Base-by-base conservation (phyloP, 2,888 invertebrate genomes). In the Celastrina argiolus region DNA sequence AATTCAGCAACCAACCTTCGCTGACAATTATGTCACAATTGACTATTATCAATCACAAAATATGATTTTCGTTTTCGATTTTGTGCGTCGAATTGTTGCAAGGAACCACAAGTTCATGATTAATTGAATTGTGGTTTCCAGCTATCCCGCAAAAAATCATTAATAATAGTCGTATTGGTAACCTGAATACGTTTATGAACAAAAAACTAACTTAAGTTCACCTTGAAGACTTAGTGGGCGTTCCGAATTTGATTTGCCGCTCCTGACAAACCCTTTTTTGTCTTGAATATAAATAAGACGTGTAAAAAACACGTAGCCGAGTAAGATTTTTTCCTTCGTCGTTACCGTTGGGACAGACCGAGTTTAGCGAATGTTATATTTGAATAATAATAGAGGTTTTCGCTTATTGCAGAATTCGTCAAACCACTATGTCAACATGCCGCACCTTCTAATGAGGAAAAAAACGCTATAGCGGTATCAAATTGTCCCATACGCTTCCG, bases 261-360 rank as follows among this genome's bases (percentile, higher is more conserved):
- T 82, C 85, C 88, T 85, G 86, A 87, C 87, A 83, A 85, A 88
- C 87, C 88, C 88, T 87, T 88, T 89, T 89, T 89, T 88, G 84
- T 84, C 83, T 86, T 84, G 87, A 88, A 88, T 86, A 88, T 87
- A 88, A 88, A 90, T 88, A 88, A 85, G 84, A 81, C 79, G 76
- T 78, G 78, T 81, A 85, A 87, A 87, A 84, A 83, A 83, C 80
- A 81, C 80, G 79, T 79, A 83, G 79, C 80, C 80, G 78, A 78
- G 75, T 78, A 76, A 77, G 80, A 73, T 80, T 85, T 85, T 82
- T 82, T 81, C 78, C 81, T 78, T 78, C 76, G 73, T 79, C 73
- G 76, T 76, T 77, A 77, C 81, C 80, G 79, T 74, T 74, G 80
- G 82, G 82, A 81, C 80, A 78, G 78, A 73, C 78, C 28, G 79